Evolutionary conservation across 2,888 invertebrate genomes (phyloP).

Genomic region (Isotomurus palustris): DNA sequence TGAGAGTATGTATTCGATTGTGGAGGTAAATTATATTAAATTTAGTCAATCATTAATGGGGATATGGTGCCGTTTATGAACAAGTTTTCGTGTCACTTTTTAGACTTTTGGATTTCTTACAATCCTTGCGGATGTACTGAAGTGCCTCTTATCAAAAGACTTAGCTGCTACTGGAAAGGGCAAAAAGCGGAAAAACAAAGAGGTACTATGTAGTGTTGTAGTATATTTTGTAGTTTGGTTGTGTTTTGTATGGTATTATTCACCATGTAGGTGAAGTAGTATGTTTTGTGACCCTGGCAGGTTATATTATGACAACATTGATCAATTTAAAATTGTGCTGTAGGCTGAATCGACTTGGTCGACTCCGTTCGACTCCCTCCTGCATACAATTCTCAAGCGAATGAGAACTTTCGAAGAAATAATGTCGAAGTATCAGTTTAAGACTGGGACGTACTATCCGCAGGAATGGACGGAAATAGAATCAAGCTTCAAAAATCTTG

Average conservation of each 20-base stretch:
- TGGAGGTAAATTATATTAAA: no score
- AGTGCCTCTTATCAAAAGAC: conserved; percentile 14
- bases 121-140: conserved; percentile 28
- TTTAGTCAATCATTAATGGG: no score
- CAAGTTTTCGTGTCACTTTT: no score
- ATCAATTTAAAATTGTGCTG: not conserved
- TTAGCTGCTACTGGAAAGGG: not conserved
- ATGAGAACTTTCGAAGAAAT: conserved; percentile 22
- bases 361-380: not conserved
- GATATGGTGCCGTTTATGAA: no score
- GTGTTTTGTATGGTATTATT: no score
- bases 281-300: no score
- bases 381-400: no score
- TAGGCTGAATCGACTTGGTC: not conserved
- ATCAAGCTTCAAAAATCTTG: conserved; percentile 11
- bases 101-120: conserved; percentile 29
- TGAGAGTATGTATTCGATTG: no score
- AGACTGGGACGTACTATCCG: conserved; percentile 11
- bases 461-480: conserved; percentile 17
- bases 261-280: no score
- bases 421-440: conserved; percentile 6
- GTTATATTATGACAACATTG: no score
- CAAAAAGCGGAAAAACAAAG: conserved; percentile 28
- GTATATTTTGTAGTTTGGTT: no score
- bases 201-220: conserved; percentile 12